Evolutionary conservation across 2,797 vertebrate genomes (phyloP).

Genomic region (Crocodylus rhombifer): DNA sequence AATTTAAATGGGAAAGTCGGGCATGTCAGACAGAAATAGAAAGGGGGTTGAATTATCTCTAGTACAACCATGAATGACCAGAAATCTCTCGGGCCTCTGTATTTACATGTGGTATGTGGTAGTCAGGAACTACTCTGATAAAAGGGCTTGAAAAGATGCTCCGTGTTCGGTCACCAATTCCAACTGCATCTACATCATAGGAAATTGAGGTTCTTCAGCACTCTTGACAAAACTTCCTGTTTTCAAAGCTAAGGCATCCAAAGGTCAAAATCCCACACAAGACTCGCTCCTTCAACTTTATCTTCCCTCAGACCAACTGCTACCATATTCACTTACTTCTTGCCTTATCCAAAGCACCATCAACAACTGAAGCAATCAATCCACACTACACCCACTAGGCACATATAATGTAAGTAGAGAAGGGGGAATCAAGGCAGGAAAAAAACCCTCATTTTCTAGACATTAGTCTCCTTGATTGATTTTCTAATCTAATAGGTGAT

Average conservation of each 20-base stretch:
- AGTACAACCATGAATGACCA: background rate
- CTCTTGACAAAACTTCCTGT: no score
- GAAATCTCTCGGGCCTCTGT: background rate
- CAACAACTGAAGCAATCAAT: background rate
- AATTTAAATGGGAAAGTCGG: background rate
- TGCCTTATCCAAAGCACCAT: background rate
- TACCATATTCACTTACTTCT: background rate
- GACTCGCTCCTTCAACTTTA: no score
- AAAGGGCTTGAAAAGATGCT: no score
- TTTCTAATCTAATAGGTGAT: background rate
- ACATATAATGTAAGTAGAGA: background rate
- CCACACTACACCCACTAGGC: background rate
- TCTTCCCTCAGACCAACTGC: no score
- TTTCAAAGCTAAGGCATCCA: no score
- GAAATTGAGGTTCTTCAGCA: no score
- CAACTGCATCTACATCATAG: no score
- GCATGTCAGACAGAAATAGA: background rate
- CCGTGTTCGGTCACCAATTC: no score
- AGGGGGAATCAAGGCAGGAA: accelerated
- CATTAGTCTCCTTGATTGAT: background rate
- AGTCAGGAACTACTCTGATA: no score
- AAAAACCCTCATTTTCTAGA: background rate
- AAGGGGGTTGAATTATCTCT: background rate
- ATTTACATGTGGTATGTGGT: background rate
- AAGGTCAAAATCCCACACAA: no score